Percentiles rank a stretch among this genome's conserved stretches.
phyloP scores from a whole-genome alignment of 2,888 invertebrate species.

The Dryobotodes eremita region DNA sequence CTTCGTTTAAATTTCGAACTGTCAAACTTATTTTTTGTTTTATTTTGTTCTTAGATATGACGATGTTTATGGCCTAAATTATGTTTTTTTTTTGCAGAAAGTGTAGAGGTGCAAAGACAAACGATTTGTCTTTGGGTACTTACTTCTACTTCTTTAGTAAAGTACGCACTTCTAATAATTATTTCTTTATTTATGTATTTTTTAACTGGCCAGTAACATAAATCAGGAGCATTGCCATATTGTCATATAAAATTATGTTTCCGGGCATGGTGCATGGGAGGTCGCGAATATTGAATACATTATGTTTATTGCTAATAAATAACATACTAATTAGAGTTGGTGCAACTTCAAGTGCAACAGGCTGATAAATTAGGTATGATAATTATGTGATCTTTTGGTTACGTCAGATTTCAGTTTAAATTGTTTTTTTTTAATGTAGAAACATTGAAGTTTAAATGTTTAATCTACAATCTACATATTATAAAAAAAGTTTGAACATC shows the following conservation, averaged over 20 bases:
- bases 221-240: background rate
- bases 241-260: background rate
- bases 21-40: background rate
- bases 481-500: background rate
- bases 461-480: background rate
- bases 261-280: background rate
- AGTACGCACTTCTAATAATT: no score
- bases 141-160: no score
- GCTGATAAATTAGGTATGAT: constrained; percentile 8
- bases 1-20: constrained; percentile 25
- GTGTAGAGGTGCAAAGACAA: no score
- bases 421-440: background rate
- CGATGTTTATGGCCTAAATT: background rate
- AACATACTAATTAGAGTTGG: constrained; percentile 3
- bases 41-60: background rate
- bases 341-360: background rate
- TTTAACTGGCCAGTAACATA: no score
- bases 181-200: background rate
- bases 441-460: background rate
- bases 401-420: background rate
- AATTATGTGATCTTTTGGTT: background rate
- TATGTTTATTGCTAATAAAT: constrained; percentile 9
- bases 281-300: constrained; percentile 3
- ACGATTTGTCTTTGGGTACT: no score
- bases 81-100: no score